phyloP scores from a whole-genome alignment of 2,888 invertebrate genomes.

The Melieria picta region DNA sequence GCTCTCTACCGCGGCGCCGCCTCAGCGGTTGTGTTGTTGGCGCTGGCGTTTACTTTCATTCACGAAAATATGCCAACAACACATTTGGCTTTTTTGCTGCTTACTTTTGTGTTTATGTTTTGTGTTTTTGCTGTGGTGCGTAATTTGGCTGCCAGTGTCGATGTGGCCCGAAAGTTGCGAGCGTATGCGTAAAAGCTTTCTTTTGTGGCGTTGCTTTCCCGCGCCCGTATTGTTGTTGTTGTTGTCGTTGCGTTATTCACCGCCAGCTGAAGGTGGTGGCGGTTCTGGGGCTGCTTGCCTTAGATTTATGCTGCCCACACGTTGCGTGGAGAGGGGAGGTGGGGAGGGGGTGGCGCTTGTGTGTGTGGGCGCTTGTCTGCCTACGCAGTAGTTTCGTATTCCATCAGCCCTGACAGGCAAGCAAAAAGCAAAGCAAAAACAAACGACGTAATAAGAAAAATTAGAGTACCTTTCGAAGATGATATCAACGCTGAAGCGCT shows the following conservation, averaged over 20 bases:
- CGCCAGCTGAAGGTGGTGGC: too few species aligned
- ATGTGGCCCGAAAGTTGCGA: too few species aligned
- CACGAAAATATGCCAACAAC: constrained; percentile 14
- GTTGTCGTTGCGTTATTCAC: too few species aligned
- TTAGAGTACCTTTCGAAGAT: neutral
- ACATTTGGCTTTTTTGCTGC: neutral
- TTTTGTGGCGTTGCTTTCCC: too few species aligned
- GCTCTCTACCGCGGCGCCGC: too few species aligned
- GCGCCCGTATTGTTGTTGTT: too few species aligned
- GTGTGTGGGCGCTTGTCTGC: constrained; percentile 1
- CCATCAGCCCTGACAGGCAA: neutral
- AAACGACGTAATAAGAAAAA: constrained; percentile 20
- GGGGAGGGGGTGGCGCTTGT: neutral
- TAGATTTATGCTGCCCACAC: too few species aligned
- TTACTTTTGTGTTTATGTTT: too few species aligned
- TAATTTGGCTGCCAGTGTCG: too few species aligned
- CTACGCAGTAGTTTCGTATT: constrained; percentile 45
- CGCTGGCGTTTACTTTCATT: constrained; percentile 25
- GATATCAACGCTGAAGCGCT: neutral
- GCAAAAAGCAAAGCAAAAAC: constrained; percentile 13
- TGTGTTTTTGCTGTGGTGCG: too few species aligned
- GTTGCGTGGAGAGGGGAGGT: neutral
- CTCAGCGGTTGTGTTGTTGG: neutral
- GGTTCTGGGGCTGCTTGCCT: too few species aligned
- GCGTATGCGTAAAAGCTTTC: too few species aligned